Base-by-base conservation (phyloP, 2,113 vertebrate genomes). In the Esox niger region DNA sequence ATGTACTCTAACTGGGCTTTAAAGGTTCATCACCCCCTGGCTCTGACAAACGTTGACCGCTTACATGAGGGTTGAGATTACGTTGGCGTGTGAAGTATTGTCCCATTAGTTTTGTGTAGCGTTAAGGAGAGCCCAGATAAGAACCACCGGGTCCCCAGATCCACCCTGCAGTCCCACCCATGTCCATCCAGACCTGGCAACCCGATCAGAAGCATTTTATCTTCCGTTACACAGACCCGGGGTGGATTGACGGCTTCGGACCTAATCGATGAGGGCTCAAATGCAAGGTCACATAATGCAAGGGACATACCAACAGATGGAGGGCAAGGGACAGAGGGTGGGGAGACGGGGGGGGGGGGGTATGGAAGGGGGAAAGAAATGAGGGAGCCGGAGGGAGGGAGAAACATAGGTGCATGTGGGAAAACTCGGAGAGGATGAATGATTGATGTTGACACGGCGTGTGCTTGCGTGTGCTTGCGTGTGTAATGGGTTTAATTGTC, bases 201-300 rank as follows among this genome's bases (percentile, higher is more conserved):
- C 69, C 62, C 65, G 84, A 75, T 79, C 75, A 79, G 72, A 80
- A 73, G 49, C 9, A 78, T 76, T 86, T 87, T 85, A 87, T 88
- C 86, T 84, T 66, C 33, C 49, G 71, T 57, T 70, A 32, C 65
- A 60, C 79, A 86, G 82, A 61, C 78, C 72, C 82, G 86, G 73
- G 68, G 87, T 90, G 83, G 84, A 90, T 89, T 74, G 83, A 81
- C 84, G 79, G 79, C 73, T 83, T 69, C 62, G 63, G 79, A 26
- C 70, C 52, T 43, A 20, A 86, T 90, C 88, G 26, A 88, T 87
- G 72, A 20, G 70, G 30, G 67, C 71, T 71, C 70, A 74, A 66
- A 35, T 72, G 58, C 77, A 82, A 85, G 81, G 82, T 84, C 81
- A 78, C 71, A 31, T 21, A n/a, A 46, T 56, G 27, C 70, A 8